Percentiles rank a stretch among this genome's conserved stretches.
Evolutionary conservation across 2,113 vertebrate species (phyloP).

Genomic region (Toxotes jaculatrix): DNA sequence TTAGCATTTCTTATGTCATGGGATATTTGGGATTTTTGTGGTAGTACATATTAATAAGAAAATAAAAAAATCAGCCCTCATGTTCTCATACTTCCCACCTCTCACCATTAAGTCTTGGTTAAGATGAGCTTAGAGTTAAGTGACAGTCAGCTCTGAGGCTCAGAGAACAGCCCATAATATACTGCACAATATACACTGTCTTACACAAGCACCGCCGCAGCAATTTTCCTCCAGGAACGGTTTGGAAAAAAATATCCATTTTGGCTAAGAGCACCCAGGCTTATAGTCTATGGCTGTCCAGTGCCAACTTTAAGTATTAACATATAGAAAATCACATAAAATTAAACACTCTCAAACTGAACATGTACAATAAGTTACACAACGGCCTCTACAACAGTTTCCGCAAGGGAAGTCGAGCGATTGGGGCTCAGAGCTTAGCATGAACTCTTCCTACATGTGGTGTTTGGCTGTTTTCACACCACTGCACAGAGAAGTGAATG

Average conservation of each 20-base stretch:
- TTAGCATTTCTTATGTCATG: too few species aligned
- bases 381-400: background rate
- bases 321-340: constrained; percentile 12
- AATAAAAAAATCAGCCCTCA: too few species aligned
- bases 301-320: background rate
- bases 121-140: background rate
- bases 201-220: background rate
- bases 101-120: background rate
- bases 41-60: too few species aligned
- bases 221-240: background rate
- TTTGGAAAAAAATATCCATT: background rate
- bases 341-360: background rate
- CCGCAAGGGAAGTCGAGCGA: background rate
- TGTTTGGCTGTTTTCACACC: constrained; percentile 18
- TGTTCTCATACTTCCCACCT: background rate
- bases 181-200: background rate
- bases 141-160: background rate
- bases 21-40: too few species aligned
- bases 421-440: background rate
- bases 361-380: constrained; percentile 1
- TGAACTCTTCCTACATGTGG: background rate
- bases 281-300: background rate
- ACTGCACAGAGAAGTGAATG: constrained; percentile 17
- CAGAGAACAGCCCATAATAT: background rate
- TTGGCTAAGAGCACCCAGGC: background rate